Evolutionary conservation across 2,888 invertebrate species (phyloP).

Genomic region (Venustoraphidia nigricollis): DNA sequence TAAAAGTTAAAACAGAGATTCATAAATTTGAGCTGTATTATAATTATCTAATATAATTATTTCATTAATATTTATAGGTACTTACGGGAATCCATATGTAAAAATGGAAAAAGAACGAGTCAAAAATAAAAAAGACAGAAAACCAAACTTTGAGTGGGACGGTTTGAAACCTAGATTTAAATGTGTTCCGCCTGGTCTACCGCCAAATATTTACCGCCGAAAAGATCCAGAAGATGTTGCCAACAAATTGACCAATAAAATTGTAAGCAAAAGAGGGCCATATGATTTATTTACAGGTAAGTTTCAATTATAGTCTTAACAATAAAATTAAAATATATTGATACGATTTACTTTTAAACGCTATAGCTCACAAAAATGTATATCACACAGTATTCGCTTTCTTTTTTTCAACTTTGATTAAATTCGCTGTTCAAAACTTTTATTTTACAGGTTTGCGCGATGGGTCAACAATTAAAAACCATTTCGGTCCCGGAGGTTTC

Average conservation of each 20-base stretch:
- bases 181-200: conserved; percentile 10
- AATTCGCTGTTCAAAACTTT: too few species aligned
- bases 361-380: too few species aligned
- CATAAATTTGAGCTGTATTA: too few species aligned
- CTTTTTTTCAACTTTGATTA: too few species aligned
- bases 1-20: too few species aligned
- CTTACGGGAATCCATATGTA: background rate
- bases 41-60: too few species aligned
- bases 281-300: conserved; percentile 31
- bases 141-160: conserved; percentile 20
- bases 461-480: conserved; percentile 33
- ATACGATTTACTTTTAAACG: too few species aligned
- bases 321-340: too few species aligned
- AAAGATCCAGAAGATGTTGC: conserved; percentile 14
- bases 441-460: conserved; percentile 34
- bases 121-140: background rate
- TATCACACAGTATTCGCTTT: too few species aligned
- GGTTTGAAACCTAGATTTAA: conserved; percentile 20
- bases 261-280: conserved; percentile 17
- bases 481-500: conserved; percentile 25
- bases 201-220: conserved; percentile 20
- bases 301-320: background rate
- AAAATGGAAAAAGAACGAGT: background rate
- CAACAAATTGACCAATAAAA: conserved; percentile 10
- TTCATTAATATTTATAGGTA: too few species aligned